These are phyloP conservation scores for Agelas oroides DNA, from an alignment of 37 sponge, comb jelly and placozoan genomes.

Conservation along the genomic window DNA sequence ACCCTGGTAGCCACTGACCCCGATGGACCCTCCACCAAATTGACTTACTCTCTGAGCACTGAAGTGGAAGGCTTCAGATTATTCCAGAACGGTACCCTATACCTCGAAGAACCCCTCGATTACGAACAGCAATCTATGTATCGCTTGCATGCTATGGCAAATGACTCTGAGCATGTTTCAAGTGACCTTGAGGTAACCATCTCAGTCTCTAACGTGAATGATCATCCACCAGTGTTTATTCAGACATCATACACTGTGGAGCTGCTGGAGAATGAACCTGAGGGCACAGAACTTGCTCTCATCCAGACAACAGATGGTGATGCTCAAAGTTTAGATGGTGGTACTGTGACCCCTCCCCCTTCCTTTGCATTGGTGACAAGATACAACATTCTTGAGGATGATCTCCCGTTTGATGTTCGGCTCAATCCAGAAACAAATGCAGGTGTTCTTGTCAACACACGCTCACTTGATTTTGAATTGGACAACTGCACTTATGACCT, in stretches of 20 bases:
- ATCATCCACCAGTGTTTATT: constrained; percentile 45
- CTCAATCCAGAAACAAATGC: constrained; percentile 12
- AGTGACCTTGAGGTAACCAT: constrained; percentile 29
- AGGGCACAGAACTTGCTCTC: constrained; percentile 2
- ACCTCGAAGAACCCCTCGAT: constrained; percentile 43
- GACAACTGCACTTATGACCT: constrained; percentile 44
- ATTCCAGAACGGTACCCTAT: constrained; percentile 45
- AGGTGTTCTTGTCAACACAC: constrained; percentile 34
- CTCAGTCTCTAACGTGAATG: constrained; percentile 51
- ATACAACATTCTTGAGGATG: constrained; percentile 43
- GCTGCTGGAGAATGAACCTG: constrained; percentile 43
- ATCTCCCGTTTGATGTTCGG: constrained; percentile 40
- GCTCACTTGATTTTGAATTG: constrained; percentile 55
- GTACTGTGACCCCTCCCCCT: constrained; percentile 3
- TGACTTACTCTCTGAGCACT: constrained; percentile 27
- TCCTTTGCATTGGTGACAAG: constrained; percentile 23
- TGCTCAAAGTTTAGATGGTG: neutral
- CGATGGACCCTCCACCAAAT: constrained; percentile 16
- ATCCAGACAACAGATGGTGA: constrained; percentile 41
- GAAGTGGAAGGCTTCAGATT: constrained; percentile 11
- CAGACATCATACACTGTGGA: constrained; percentile 19
- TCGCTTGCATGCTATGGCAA: constrained; percentile 13
- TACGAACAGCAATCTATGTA: constrained; percentile 25
- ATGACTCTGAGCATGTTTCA: constrained; percentile 13
- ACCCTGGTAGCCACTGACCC: constrained; percentile 49